phyloP scores from a whole-genome alignment of 1,140 invertebrate genomes.

The Aphelinus certus region DNA sequence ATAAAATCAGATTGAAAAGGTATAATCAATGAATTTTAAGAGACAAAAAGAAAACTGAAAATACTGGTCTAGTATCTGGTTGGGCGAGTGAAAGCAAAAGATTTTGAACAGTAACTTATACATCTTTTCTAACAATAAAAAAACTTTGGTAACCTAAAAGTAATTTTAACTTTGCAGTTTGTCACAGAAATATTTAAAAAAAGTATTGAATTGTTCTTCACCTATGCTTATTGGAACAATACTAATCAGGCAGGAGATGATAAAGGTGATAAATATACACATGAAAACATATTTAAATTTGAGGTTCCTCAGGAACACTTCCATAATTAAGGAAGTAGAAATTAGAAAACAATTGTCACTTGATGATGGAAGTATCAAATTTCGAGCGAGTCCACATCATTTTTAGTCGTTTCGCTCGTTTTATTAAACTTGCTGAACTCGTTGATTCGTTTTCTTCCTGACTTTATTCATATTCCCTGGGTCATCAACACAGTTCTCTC shows the following conservation, averaged over 20 bases:
- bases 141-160: slow-evolving; percentile 9
- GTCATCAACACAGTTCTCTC: not conserved
- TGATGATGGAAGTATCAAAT: too few relatives aligned
- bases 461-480: too few relatives aligned
- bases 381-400: too few relatives aligned
- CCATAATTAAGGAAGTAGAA: slow-evolving; percentile 41
- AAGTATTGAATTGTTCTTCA: slow-evolving; percentile 45
- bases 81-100: too few relatives aligned
- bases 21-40: slow-evolving; percentile 5
- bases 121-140: slow-evolving; percentile 4
- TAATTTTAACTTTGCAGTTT: not conserved
- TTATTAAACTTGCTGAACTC: too few relatives aligned
- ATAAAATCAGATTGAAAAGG: slow-evolving; percentile 17
- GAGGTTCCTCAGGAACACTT: slow-evolving; percentile 51
- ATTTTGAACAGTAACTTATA: not conserved
- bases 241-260: slow-evolving; percentile 60
- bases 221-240: slow-evolving; percentile 58
- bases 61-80: too few relatives aligned
- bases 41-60: not conserved
- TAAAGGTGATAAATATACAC: slow-evolving; percentile 59
- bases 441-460: too few relatives aligned
- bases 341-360: too few relatives aligned
- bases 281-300: slow-evolving; percentile 59
- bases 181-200: not conserved
- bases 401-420: too few relatives aligned